Evolutionary conservation across 2,797 vertebrate species (phyloP).

Genomic region (Tympanoctomys barrerae): DNA sequence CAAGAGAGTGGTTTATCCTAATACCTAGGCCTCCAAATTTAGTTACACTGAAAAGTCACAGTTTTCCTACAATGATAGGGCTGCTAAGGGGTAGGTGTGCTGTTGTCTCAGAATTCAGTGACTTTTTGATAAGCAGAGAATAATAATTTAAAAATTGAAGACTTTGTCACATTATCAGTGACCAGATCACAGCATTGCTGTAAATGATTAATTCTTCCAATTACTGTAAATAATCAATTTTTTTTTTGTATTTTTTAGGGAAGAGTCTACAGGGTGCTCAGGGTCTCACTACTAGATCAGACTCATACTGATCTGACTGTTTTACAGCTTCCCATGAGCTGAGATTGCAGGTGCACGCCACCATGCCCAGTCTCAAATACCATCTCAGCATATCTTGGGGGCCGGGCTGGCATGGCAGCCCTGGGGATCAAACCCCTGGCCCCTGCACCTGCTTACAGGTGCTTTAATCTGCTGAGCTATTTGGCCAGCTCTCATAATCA

Average conservation of each 20-base stretch:
- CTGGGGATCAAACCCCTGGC: too few species aligned
- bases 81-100: neutral
- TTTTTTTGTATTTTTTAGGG: too few species aligned
- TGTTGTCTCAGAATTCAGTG: neutral
- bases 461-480: too few species aligned
- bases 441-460: too few species aligned
- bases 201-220: neutral
- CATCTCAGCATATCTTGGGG: too few species aligned
- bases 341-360: too few species aligned
- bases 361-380: too few species aligned
- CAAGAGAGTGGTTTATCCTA: neutral
- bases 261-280: too few species aligned
- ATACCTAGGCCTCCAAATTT: neutral
- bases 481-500: neutral
- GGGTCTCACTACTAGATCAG: too few species aligned
- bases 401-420: too few species aligned
- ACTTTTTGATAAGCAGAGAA: neutral
- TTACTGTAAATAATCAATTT: neutral
- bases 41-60: neutral
- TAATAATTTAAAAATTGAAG: neutral
- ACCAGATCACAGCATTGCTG: neutral
- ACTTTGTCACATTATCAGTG: neutral
- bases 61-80: neutral
- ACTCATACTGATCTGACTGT: too few species aligned
- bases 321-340: too few species aligned